These are phyloP conservation scores for Escarpia spicata DNA, from an alignment of 2,888 invertebrate genomes.

Conservation along the genomic window DNA sequence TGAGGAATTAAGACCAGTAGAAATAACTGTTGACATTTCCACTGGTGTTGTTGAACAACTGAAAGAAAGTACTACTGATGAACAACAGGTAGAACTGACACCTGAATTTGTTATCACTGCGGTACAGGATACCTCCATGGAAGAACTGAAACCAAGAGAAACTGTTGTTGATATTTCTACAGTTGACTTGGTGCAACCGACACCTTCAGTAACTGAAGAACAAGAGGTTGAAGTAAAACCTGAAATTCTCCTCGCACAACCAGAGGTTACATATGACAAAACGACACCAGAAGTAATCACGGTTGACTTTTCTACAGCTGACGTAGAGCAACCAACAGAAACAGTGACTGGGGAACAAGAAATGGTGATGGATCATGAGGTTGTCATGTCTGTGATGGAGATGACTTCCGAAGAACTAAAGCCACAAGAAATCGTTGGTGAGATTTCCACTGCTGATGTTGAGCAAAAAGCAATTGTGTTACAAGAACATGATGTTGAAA, in stretches of 20 bases:
- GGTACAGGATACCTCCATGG: constrained; percentile 22
- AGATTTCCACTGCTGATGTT: constrained; percentile 22
- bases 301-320: neutral
- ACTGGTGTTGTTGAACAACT: constrained; percentile 18
- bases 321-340: neutral
- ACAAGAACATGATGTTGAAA: neutral
- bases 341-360: constrained; percentile 18
- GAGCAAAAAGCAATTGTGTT: constrained; percentile 17
- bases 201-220: constrained; percentile 20
- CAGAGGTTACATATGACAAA: constrained; percentile 24
- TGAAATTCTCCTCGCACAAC: constrained; percentile 32
- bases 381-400: constrained; percentile 23
- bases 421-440: constrained; percentile 27
- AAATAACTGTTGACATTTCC: constrained; percentile 20
- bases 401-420: constrained; percentile 32
- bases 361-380: constrained; percentile 20
- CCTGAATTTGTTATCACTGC: constrained; percentile 24
- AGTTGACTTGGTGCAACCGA: neutral
- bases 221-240: constrained; percentile 23
- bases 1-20: constrained; percentile 33
- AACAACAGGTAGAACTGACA: neutral
- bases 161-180: constrained; percentile 14
- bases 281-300: neutral
- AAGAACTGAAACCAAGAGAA: constrained; percentile 27
- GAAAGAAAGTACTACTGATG: neutral